phyloP scores from a whole-genome alignment of 2,113 vertebrate species.

The Cololabis saira region DNA sequence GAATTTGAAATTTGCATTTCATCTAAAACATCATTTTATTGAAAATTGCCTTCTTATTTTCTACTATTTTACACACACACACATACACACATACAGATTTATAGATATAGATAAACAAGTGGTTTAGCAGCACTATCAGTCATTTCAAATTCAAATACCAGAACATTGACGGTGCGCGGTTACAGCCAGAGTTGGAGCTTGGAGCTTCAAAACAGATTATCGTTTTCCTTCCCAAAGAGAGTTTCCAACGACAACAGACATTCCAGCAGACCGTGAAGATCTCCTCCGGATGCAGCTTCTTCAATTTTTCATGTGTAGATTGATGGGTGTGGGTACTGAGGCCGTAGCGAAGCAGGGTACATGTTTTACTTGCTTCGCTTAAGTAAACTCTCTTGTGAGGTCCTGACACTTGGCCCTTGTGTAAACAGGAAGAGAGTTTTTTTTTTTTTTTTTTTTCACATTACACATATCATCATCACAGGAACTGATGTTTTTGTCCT shows the following conservation, averaged over 20 bases:
- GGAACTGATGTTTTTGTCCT: neutral
- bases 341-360: conserved; percentile 9
- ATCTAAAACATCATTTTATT: too few relatives aligned
- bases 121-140: too few relatives aligned
- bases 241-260: conserved; percentile 55
- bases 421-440: conserved; percentile 75
- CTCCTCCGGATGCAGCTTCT: conserved; percentile 56
- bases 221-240: conserved; percentile 33
- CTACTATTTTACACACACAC: too few relatives aligned
- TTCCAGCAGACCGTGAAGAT: conserved; percentile 50
- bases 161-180: conserved; percentile 1
- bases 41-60: too few relatives aligned
- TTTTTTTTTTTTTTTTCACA: conserved; percentile 4
- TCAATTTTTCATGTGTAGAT: conserved; percentile 25
- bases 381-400: conserved; percentile 49
- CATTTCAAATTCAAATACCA: too few relatives aligned
- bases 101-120: too few relatives aligned
- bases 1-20: too few relatives aligned
- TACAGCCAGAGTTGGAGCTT: conserved; percentile 27
- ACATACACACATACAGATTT: too few relatives aligned
- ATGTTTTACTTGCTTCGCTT: conserved; percentile 23
- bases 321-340: conserved; percentile 11
- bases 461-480: neutral
- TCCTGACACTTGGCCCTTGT: conserved; percentile 24
- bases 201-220: conserved; percentile 20